Percentiles rank a stretch among this genome's conserved stretches.
Conservation (phyloP, 2,888 invertebrate species). For the Ophion slaviceki region DNA sequence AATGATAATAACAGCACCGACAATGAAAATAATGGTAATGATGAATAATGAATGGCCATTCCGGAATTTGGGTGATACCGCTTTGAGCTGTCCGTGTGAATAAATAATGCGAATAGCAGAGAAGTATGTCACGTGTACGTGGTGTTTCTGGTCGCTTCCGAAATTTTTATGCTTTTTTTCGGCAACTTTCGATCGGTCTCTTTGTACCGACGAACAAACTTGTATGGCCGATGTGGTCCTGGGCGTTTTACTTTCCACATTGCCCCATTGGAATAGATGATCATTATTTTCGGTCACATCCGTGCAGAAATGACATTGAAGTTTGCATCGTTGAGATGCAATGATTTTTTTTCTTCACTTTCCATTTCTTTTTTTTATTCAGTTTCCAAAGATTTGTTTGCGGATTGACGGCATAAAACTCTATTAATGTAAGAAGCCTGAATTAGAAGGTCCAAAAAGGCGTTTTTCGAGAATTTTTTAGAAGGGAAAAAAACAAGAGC, state of each 20-base stretch:
- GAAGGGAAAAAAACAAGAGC: too few species aligned
- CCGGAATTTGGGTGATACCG: constrained; percentile 15
- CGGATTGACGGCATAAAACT: too few species aligned
- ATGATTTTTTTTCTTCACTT: too few species aligned
- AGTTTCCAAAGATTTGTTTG: too few species aligned
- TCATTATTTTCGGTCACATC: too few species aligned
- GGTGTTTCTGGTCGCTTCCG: neutral
- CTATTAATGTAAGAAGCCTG: too few species aligned
- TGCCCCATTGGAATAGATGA: too few species aligned
- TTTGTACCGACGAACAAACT: neutral
- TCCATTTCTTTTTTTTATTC: too few species aligned
- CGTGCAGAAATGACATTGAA: too few species aligned
- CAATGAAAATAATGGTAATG: constrained; percentile 15
- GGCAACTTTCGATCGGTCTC: neutral
- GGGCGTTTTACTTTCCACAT: neutral
- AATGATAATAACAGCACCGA: constrained; percentile 14
- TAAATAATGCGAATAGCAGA: neutral
- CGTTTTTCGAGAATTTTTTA: too few species aligned
- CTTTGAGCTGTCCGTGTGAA: constrained; percentile 2
- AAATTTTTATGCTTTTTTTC: neutral
- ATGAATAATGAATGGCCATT: constrained; percentile 26
- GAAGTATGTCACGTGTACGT: constrained; percentile 26
- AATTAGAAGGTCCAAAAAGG: too few species aligned
- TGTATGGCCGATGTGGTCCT: neutral
- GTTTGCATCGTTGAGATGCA: too few species aligned